phyloP scores from a whole-genome alignment of 2,888 invertebrate genomes.

The Busseola fusca region DNA sequence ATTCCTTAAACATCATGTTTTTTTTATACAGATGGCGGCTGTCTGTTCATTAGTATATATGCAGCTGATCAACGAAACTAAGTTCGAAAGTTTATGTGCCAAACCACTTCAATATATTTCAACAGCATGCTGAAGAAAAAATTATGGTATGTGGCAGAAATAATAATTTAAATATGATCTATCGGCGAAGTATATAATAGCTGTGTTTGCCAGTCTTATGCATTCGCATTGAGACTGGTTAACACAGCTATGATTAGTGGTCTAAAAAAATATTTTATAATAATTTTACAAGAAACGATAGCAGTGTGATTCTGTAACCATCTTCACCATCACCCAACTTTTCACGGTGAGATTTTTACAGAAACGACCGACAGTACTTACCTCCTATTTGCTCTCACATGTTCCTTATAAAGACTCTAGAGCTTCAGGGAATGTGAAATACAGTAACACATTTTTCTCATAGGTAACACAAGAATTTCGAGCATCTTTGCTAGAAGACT shows the following conservation, averaged over 20 bases:
- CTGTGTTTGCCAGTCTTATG: no score
- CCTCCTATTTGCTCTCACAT: background rate
- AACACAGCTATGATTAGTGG: no score
- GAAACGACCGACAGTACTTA: no score
- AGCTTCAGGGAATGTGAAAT: slow-evolving; percentile 3
- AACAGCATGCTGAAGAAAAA: background rate
- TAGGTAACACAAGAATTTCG: slow-evolving; percentile 8
- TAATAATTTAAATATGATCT: background rate
- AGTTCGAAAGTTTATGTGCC: background rate
- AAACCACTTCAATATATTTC: background rate
- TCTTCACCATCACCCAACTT: no score
- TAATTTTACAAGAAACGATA: no score
- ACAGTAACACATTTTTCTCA: slow-evolving; percentile 17
- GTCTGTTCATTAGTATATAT: no score
- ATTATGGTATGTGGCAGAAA: background rate
- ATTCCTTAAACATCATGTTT: background rate
- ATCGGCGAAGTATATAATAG: no score
- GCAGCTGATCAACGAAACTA: no score
- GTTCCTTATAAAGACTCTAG: background rate
- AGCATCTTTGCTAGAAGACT: slow-evolving; percentile 2
- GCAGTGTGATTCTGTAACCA: no score
- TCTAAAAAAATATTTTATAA: no score
- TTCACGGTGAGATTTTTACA: no score
- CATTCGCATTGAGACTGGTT: no score
- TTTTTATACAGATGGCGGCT: background rate